Conservation (phyloP, 2,113 vertebrate genomes). For the Ovis canadensis region DNA sequence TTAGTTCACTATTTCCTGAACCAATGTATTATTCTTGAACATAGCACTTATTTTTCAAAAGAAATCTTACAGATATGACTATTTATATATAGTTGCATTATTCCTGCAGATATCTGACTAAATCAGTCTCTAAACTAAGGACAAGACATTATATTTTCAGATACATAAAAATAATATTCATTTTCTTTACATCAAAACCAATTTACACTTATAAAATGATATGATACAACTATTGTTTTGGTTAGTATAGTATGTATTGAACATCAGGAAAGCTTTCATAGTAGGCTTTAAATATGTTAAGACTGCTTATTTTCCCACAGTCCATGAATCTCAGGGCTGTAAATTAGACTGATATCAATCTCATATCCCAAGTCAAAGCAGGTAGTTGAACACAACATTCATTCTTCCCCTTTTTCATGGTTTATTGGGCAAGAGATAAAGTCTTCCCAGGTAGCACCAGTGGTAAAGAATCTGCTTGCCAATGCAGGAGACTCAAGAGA, state of each 20-base stretch:
- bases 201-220: not conserved
- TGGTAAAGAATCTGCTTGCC: not conserved
- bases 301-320: not conserved
- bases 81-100: not conserved
- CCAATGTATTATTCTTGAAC: not conserved
- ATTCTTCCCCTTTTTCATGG: not conserved
- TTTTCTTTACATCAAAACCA: not conserved
- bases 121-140: not conserved
- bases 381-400: not conserved
- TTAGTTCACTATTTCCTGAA: not conserved
- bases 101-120: not conserved
- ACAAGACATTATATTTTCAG: not conserved
- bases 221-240: not conserved
- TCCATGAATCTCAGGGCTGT: not conserved
- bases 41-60: not conserved
- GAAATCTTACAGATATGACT: not conserved
- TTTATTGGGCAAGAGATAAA: not conserved
- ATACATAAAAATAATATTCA: not conserved
- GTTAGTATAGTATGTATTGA: not conserved
- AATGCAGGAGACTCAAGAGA: not conserved
- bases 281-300: not conserved
- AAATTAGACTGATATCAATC: not conserved
- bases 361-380: not conserved
- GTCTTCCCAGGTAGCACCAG: not conserved
- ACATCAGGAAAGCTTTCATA: not conserved